These are phyloP conservation scores for Melieria picta DNA, from an alignment of 2,888 invertebrate species.

Conservation along the genomic window DNA sequence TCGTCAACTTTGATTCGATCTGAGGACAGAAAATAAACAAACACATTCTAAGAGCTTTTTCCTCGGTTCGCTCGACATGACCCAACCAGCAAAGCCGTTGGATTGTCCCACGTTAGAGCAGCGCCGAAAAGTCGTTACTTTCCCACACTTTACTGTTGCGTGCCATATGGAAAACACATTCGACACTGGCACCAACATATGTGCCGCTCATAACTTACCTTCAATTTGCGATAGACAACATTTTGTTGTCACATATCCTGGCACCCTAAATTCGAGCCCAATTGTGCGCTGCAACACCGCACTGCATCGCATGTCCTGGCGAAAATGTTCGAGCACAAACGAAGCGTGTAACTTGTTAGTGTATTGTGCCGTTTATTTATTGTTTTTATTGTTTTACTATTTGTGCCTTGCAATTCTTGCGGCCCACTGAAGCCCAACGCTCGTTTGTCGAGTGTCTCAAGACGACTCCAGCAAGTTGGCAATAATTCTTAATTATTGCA, in stretches of 20 bases:
- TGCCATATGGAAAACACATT: not conserved
- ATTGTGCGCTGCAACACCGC: too few relatives aligned
- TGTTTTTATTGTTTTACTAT: constrained; percentile 28
- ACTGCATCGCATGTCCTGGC: not conserved
- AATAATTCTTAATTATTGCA: constrained; percentile 42
- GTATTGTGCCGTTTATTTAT: constrained; percentile 37
- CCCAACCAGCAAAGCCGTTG: too few relatives aligned
- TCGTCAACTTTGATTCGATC: too few relatives aligned
- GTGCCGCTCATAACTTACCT: too few relatives aligned
- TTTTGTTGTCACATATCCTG: not conserved
- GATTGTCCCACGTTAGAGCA: too few relatives aligned
- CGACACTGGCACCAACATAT: too few relatives aligned
- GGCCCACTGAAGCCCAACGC: constrained; percentile 2
- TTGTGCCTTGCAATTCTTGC: constrained; percentile 22
- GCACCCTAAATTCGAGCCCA: constrained; percentile 12
- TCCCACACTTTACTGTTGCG: not conserved
- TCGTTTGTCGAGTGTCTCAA: constrained; percentile 11
- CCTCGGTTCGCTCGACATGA: too few relatives aligned
- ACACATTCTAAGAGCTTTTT: too few relatives aligned
- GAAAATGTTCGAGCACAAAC: constrained; percentile 26
- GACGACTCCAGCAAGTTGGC: constrained; percentile 21
- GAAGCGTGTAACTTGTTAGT: constrained; percentile 43
- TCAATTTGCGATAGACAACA: too few relatives aligned
- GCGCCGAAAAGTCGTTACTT: not conserved
- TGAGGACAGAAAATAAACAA: too few relatives aligned